Percentiles rank a stretch among this genome's conserved stretches.
These are phyloP conservation scores for Sigmodon hispidus DNA, from an alignment of 2,113 vertebrate species.

Conservation along the genomic window DNA sequence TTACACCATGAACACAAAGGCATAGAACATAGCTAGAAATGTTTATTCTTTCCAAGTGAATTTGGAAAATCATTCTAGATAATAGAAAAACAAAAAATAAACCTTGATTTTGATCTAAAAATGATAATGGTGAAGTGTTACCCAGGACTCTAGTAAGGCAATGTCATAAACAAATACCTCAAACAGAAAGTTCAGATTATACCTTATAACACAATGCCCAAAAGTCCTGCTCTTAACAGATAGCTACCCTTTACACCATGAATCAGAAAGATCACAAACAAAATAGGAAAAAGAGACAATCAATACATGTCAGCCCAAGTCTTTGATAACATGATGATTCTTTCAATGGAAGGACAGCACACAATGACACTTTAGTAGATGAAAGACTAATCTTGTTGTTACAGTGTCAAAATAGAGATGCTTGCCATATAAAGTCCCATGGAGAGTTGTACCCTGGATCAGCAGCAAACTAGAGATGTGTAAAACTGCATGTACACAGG, in stretches of 20 bases:
- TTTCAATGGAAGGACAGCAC: not conserved
- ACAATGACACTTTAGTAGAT: not conserved
- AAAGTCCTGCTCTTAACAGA: not conserved
- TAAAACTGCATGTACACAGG: not conserved
- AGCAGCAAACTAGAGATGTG: not conserved
- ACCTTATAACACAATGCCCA: not conserved
- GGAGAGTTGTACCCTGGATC: not conserved
- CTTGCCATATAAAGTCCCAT: not conserved
- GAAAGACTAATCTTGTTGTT: not conserved
- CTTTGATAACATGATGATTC: not conserved
- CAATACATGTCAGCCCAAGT: not conserved
- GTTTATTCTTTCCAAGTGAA: not conserved
- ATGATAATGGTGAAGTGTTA: not conserved
- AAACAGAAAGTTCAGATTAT: not conserved
- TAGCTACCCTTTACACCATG: not conserved
- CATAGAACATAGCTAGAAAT: not conserved
- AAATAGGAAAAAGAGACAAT: not conserved
- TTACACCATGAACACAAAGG: rapidly evolving
- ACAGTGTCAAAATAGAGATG: not conserved
- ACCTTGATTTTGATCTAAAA: not conserved
- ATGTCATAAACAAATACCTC: not conserved
- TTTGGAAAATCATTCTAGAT: not conserved
- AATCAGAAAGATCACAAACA: not conserved
- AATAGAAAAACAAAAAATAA: not conserved
- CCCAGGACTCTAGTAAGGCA: not conserved